Evolutionary conservation across 2,888 invertebrate species (phyloP).

Genomic region (Meloe dianella): DNA sequence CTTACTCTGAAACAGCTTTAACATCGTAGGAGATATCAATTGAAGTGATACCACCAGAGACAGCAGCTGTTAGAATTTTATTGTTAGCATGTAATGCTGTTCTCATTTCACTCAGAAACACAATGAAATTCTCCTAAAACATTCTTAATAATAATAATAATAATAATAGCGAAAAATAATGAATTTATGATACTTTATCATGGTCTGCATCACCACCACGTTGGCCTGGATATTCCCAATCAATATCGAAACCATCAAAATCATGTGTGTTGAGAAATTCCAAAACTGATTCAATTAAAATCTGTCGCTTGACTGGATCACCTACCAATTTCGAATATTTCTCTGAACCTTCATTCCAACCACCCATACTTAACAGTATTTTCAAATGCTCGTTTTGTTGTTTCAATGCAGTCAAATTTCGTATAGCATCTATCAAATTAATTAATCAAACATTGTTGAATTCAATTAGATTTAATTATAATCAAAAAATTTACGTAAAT

Average conservation of each 20-base stretch:
- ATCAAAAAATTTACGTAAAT: slow-evolving; percentile 11
- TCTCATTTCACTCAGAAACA: slow-evolving; percentile 43
- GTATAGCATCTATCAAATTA: slow-evolving; percentile 27
- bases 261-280: slow-evolving; percentile 15
- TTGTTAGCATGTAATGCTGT: slow-evolving; percentile 40
- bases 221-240: slow-evolving; percentile 29
- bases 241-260: slow-evolving; percentile 28
- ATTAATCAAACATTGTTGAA: background rate
- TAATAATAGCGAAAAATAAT: background rate
- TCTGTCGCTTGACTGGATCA: slow-evolving; percentile 53
- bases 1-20: slow-evolving; percentile 43
- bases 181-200: slow-evolving; percentile 18
- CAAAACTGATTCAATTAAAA: slow-evolving; percentile 26
- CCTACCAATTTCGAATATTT: slow-evolving; percentile 59
- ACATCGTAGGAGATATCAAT: slow-evolving; percentile 46
- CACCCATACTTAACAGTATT: slow-evolving; percentile 69
- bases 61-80: slow-evolving; percentile 46
- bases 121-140: slow-evolving; percentile 36
- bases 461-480: no score
- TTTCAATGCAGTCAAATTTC: slow-evolving; percentile 55
- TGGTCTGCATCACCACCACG: slow-evolving; percentile 20
- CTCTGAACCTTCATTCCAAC: slow-evolving; percentile 67
- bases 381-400: slow-evolving; percentile 62
- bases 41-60: slow-evolving; percentile 43
- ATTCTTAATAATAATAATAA: background rate